Evolutionary conservation across 92 coral and sea anemone species (phyloP), one percentile per base, ranked within the genome.

Genomic region (Zoanthus solanderi): DNA sequence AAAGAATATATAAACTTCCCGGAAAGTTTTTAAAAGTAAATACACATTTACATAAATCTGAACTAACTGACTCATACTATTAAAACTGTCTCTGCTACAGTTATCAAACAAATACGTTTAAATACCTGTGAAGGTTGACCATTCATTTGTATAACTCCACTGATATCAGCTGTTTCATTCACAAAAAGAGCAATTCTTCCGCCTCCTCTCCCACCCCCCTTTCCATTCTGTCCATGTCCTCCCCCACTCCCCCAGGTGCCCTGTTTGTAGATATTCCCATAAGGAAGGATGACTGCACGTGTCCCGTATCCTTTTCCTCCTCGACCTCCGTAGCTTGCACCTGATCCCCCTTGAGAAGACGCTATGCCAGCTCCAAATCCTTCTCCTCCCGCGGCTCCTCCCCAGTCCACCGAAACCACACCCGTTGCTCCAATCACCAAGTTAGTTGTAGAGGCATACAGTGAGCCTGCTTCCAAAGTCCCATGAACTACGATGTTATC

Each of bases 211-310:
- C 95, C 95, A 46, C 95, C 93, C 23, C 91, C 84, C 60, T 48
- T 75, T 16, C 93, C 92, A 23, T 75, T 54, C 53, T 50, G 63
- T 31, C 94, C 94, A 78, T 92, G 93, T 54, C 95, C 95, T 78
- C 92, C 92, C 13, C 95, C 95, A 88, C 95, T 93, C 18, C 95
- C 95, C 95, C 93, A 93, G 30, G 90, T 54, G 42, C 95, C 93
- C 45, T 80, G 83, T 12, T 82, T 86, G 88, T 90, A 93, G 78
- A 93, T 93, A 84, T 87, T 83, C 17, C 95, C 95, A 45, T 93
- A 90, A 8, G 95, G 95, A 18, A 84, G 89, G 16, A 79, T 77
- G 32, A 63, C 87, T 47, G 92, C 87, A 61, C 79, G 87, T 28
- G 93, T 77, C 47, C 95, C 92, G 53, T 83, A 42, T 15, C 95